Conservation (phyloP, 1,140 invertebrate species). For the Brachionus plicatilis region DNA sequence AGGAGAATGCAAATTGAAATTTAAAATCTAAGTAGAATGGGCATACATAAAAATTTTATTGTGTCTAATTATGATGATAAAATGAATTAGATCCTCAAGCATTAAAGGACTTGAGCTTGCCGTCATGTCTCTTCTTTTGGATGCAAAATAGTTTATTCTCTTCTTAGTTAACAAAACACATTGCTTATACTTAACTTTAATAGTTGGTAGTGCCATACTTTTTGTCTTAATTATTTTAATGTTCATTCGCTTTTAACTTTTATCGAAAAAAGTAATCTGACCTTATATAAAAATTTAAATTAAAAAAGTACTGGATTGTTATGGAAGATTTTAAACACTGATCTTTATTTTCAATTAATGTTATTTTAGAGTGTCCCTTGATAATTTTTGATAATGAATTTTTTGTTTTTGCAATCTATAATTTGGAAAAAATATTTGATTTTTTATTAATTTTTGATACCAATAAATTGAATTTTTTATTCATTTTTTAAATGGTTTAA, state of each 20-base stretch:
- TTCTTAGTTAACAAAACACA: neutral
- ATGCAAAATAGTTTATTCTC: neutral
- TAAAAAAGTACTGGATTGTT: too few relatives aligned
- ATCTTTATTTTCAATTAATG: too few relatives aligned
- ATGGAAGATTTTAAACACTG: too few relatives aligned
- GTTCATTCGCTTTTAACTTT: neutral
- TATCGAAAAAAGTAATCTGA: too few relatives aligned
- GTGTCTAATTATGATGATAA: constrained; percentile 30
- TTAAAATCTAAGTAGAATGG: constrained; percentile 6
- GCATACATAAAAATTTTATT: constrained; percentile 23
- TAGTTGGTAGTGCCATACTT: neutral
- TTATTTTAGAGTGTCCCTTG: too few relatives aligned
- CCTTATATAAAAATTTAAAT: too few relatives aligned
- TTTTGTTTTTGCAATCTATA: too few relatives aligned
- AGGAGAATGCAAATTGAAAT: neutral
- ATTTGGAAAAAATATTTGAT: too few relatives aligned
- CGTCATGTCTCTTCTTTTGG: neutral
- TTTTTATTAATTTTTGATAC: too few relatives aligned
- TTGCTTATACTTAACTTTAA: neutral
- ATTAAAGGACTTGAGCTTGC: neutral
- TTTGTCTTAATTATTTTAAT: neutral
- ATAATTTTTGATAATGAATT: too few relatives aligned
- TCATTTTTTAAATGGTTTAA: too few relatives aligned
- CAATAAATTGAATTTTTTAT: too few relatives aligned
- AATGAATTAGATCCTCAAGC: constrained; percentile 1